Evolutionary conservation across 2,888 invertebrate species (phyloP), one percentile per base, ranked within the genome.

Genomic region (Ecliptopera silaceata): DNA sequence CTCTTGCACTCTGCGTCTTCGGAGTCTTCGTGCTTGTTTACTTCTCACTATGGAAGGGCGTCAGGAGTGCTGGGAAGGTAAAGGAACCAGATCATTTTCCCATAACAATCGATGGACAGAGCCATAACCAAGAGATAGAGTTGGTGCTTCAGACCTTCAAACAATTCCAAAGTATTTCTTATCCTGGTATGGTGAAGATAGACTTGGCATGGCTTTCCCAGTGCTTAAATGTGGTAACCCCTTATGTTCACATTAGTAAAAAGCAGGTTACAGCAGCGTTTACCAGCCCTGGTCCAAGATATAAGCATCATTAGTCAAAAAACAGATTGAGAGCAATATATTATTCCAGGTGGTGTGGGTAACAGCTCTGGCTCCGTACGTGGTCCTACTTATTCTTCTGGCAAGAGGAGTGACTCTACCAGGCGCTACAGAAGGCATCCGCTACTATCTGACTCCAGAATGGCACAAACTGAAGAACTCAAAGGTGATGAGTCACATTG

Each of bases 41-140:
- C 87, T 98, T 98, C 92, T 97, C 98, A 0, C 88, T 99, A 6
- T 98, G 98, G 98, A 98, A 98, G 88, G 98, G 98, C 4, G 96
- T 97, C 4, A 93, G 95, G 63, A 97, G 96, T 79, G 95, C 98
- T 42, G 98, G 98, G 68, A 98, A 98, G 94, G 98, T 96, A 82
- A 80, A 78, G 8, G 0, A 39, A 12, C 13, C 39, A 32, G 41
- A 34, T n/a, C 13, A 10, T 36, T 10, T 10, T 36, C 10, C 15
- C 10, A 36, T 15, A 4, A 1, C 26, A 6, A 26, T 26, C 5
- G n/a, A n/a, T n/a, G n/a, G n/a, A n/a, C n/a, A n/a, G n/a, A n/a
- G n/a, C n/a, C n/a, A n/a, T n/a, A n/a, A n/a, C n/a, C n/a, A n/a
- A n/a, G n/a, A n/a, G n/a, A n/a, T n/a, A n/a, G n/a, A 1, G 22